Percentiles rank a stretch among this genome's conserved stretches.
phyloP scores from a whole-genome alignment of 1,140 invertebrate genomes.

The roundworm (Caenorhabditis elegans) region DNA sequence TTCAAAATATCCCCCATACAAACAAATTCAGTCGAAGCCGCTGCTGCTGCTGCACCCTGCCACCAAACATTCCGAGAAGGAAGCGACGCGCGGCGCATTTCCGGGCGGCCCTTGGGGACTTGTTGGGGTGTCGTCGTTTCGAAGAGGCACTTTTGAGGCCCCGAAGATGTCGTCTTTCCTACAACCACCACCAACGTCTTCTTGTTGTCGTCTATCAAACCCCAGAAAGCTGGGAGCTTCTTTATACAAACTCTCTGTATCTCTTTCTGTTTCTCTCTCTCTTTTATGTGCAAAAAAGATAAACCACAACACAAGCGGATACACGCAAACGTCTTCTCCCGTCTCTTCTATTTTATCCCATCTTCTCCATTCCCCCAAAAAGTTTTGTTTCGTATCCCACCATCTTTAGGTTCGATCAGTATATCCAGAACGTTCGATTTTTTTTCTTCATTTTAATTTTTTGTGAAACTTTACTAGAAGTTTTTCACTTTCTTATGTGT shows the following conservation, averaged over 20 bases:
- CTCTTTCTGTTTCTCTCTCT: background rate
- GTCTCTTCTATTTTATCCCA: background rate
- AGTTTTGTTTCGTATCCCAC: background rate
- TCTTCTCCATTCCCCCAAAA: background rate
- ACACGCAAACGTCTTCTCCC: conserved; percentile 21
- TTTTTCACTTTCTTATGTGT: background rate
- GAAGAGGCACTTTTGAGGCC: conserved; percentile 1
- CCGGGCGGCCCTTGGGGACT: conserved; percentile 30
- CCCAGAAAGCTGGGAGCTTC: background rate
- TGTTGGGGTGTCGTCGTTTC: conserved; percentile 30
- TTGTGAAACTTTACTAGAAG: background rate
- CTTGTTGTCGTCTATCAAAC: conserved; percentile 25
- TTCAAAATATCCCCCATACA: too few relatives aligned
- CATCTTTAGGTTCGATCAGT: background rate
- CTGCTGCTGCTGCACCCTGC: too few relatives aligned
- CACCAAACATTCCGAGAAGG: too few relatives aligned
- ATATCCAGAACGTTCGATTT: background rate
- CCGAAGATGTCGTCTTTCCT: background rate
- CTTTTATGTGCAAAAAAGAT: background rate
- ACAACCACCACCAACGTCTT: background rate
- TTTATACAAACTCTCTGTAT: background rate
- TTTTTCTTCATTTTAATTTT: too few relatives aligned
- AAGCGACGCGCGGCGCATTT: conserved; percentile 21
- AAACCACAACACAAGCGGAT: conserved; percentile 17
- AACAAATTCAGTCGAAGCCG: too few relatives aligned